These are phyloP conservation scores for Remorina albescens DNA, from an alignment of 2,797 vertebrate genomes.

Conservation along the genomic window DNA sequence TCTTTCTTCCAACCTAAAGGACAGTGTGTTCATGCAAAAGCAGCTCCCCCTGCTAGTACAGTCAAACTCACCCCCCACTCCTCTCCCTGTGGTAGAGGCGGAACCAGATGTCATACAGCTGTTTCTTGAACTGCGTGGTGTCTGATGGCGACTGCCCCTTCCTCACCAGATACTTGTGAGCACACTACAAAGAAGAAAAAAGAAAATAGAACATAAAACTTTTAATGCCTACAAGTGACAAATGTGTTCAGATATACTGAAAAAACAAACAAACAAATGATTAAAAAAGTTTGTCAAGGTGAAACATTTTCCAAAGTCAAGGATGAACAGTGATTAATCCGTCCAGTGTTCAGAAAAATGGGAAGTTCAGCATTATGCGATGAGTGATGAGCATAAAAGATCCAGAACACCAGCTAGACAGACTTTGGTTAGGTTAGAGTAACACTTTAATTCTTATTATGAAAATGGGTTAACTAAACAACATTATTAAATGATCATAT, in stretches of 20 bases:
- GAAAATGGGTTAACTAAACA: no score
- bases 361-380: not conserved
- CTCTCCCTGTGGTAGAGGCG: slow-evolving; percentile 86
- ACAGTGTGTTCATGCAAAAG: not conserved
- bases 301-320: not conserved
- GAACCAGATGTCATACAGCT: slow-evolving; percentile 91
- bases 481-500: no score
- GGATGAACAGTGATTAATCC: not conserved
- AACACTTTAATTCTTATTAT: no score
- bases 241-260: not conserved
- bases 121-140: slow-evolving; percentile 82
- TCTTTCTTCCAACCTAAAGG: not conserved
- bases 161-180: slow-evolving; percentile 86
- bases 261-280: not conserved
- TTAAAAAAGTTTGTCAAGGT: no score
- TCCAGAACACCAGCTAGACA: not conserved
- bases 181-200: slow-evolving; percentile 68
- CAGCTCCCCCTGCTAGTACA: slow-evolving; percentile 40
- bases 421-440: not conserved
- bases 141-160: slow-evolving; percentile 82
- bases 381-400: not conserved
- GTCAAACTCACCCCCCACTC: slow-evolving; percentile 82
- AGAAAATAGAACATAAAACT: not conserved
- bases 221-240: not conserved
- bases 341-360: not conserved